Conservation (phyloP, 2,113 vertebrate genomes). For the Mixornis gularis region DNA sequence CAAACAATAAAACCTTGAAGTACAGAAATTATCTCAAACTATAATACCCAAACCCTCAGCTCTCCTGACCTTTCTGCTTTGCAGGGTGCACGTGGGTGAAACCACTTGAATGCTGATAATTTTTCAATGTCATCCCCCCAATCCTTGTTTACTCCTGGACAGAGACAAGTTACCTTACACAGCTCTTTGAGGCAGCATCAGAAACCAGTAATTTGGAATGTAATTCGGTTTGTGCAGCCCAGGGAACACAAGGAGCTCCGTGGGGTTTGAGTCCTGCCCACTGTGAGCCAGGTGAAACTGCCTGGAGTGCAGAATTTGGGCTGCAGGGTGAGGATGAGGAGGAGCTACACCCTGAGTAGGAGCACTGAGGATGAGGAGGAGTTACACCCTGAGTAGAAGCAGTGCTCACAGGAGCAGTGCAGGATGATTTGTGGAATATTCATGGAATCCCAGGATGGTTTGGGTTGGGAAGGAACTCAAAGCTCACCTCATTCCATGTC, state of each 20-base stretch:
- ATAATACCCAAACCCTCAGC: neutral
- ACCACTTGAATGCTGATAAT: neutral
- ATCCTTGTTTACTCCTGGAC: neutral
- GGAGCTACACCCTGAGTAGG: too few species aligned
- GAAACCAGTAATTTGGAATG: neutral
- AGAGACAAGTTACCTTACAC: neutral
- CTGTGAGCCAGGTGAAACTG: neutral
- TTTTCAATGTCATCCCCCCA: neutral
- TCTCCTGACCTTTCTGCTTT: neutral
- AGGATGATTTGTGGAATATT: neutral
- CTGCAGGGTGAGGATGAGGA: neutral
- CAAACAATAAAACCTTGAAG: neutral
- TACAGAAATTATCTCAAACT: neutral
- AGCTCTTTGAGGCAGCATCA: neutral
- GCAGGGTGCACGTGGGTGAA: neutral
- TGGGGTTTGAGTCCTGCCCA: neutral
- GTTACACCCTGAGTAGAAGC: too few species aligned
- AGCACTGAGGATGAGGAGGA: too few species aligned
- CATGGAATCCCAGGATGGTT: neutral
- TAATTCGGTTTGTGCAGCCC: neutral
- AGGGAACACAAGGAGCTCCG: fast-evolving
- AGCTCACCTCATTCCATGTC: neutral
- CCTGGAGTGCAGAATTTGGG: neutral
- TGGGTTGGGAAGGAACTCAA: neutral
- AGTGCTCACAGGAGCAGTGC: neutral